Conservation (phyloP, 1,140 invertebrate species). For the Latrodectus geometricus region DNA sequence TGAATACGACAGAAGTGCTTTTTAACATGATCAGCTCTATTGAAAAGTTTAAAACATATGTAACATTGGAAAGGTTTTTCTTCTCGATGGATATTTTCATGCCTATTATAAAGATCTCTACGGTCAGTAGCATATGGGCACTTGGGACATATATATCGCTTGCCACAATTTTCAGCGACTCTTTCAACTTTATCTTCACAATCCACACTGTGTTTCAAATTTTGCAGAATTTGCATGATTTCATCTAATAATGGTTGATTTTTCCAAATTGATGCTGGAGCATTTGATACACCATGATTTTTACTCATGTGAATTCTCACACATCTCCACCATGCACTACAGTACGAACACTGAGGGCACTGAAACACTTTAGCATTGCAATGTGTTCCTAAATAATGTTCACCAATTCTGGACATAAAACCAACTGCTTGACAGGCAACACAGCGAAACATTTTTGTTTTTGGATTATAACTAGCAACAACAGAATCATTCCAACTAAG, state of each 20-base stretch:
- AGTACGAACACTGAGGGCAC: conserved; percentile 80
- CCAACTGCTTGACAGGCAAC: conserved; percentile 83
- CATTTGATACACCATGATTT: conserved; percentile 73
- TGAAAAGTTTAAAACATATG: conserved; percentile 84
- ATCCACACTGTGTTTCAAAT: conserved; percentile 75
- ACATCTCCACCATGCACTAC: conserved; percentile 80
- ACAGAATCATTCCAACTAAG: conserved; percentile 61
- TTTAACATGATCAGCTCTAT: conserved; percentile 93
- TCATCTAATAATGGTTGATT: conserved; percentile 79
- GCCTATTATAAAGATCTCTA: conserved; percentile 91
- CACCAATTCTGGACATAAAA: conserved; percentile 81
- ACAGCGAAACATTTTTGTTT: conserved; percentile 80
- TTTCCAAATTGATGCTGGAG: conserved; percentile 72
- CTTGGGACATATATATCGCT: conserved; percentile 85
- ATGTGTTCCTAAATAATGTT: conserved; percentile 86
- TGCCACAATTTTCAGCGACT: conserved; percentile 68
- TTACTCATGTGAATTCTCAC: conserved; percentile 79
- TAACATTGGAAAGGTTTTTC: conserved; percentile 95
- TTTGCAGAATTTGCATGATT: conserved; percentile 78
- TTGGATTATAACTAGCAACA: conserved; percentile 74
- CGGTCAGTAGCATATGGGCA: conserved; percentile 92
- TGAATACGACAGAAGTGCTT: conserved; percentile 94
- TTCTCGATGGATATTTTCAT: conserved; percentile 95
- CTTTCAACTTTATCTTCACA: conserved; percentile 54
- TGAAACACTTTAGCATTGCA: conserved; percentile 80